A percentile compares a stretch with the other conserved stretches of the same genome.
phyloP scores from a whole-genome alignment of 2,113 vertebrate genomes.

The Polyodon spathula region DNA sequence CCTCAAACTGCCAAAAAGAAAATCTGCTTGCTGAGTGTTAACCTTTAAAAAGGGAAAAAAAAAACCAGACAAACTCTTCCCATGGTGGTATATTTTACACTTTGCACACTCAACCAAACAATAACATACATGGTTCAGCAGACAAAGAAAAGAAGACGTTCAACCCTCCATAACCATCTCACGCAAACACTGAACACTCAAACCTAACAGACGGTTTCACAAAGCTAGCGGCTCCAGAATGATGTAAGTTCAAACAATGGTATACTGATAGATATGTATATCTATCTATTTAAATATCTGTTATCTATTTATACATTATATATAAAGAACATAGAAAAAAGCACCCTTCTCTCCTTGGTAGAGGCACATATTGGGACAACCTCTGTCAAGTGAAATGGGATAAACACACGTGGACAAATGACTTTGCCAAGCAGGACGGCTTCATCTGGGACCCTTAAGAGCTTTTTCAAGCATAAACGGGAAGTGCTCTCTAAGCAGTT shows the following conservation, averaged over 20 bases:
- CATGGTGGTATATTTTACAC: constrained; percentile 56
- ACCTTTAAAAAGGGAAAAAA: constrained; percentile 61
- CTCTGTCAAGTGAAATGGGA: constrained; percentile 37
- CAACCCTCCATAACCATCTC: constrained; percentile 48
- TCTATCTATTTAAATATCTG: no score
- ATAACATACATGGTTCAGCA: constrained; percentile 45
- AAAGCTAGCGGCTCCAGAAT: constrained; percentile 60
- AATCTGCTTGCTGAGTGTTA: constrained; percentile 69
- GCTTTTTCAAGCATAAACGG: constrained; percentile 79
- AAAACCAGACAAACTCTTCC: constrained; percentile 48
- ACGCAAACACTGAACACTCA: constrained; percentile 45
- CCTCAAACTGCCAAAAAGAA: constrained; percentile 3
- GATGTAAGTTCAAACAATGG: constrained; percentile 87
- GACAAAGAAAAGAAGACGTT: constrained; percentile 48
- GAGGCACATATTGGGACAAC: constrained; percentile 54
- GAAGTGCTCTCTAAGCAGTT: constrained; percentile 58
- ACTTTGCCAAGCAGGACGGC: background rate
- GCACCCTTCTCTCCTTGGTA: constrained; percentile 61
- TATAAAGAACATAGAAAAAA: constrained; percentile 52
- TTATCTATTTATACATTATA: no score
- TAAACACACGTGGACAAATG: background rate
- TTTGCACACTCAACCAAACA: constrained; percentile 70
- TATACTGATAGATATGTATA: constrained; percentile 55
- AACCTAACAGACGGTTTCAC: constrained; percentile 41
- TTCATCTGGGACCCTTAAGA: constrained; percentile 27